Evolutionary conservation across 2,113 vertebrate species (phyloP).

Genomic region (Maccullochella peelii): DNA sequence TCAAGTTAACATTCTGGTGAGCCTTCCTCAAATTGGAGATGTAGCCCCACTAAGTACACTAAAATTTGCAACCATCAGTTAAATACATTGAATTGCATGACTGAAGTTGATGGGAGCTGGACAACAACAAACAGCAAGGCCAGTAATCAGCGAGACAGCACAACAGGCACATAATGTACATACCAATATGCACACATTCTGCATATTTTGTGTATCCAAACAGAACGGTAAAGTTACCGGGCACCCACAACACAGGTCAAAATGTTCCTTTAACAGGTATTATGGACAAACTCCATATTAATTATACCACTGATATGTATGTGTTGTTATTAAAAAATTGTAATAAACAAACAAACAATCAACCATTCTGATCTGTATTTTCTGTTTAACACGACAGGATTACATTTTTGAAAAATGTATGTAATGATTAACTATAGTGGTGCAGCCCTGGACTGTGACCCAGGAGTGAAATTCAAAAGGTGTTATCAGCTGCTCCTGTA

Average conservation of each 20-base stretch:
- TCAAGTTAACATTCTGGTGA: not conserved
- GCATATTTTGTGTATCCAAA: not conserved
- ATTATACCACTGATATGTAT: not conserved
- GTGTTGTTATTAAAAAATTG: not conserved
- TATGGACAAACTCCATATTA: not conserved
- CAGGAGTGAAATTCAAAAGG: slow-evolving; percentile 49
- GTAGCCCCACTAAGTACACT: not conserved
- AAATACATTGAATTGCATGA: not conserved
- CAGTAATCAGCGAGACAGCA: not conserved
- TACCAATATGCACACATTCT: not conserved
- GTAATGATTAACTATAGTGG: slow-evolving; percentile 74
- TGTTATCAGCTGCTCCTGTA: slow-evolving; percentile 65
- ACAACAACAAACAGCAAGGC: not conserved
- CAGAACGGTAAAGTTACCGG: not conserved
- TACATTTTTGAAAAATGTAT: slow-evolving; percentile 33
- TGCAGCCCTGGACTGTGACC: slow-evolving; percentile 80
- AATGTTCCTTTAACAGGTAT: not conserved
- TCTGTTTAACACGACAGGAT: slow-evolving; percentile 22
- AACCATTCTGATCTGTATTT: slow-evolving; percentile 3
- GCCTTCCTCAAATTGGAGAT: not conserved
- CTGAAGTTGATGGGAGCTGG: not conserved
- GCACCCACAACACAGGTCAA: not conserved
- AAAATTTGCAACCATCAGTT: not conserved
- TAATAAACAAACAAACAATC: too few relatives aligned
- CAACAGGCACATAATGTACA: not conserved